phyloP scores from a whole-genome alignment of 2,797 vertebrate genomes.

The Gouania willdenowi region DNA sequence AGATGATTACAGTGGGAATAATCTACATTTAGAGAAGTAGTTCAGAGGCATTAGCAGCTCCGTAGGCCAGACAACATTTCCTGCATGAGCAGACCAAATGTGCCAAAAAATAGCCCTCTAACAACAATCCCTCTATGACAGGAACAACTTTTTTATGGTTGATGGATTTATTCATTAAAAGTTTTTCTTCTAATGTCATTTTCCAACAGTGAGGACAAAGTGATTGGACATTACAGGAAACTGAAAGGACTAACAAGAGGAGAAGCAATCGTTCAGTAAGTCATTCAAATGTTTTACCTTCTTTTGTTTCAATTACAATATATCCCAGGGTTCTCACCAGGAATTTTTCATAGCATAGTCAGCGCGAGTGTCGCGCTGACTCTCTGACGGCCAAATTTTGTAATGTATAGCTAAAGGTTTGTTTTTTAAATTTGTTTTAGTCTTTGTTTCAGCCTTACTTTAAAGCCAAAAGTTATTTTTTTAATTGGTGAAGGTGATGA shows the following conservation, averaged over 20 bases:
- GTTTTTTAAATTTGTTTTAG: too few relatives aligned
- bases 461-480: too few relatives aligned
- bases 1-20: constrained; percentile 50
- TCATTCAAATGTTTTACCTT: constrained; percentile 32
- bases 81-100: constrained; percentile 60
- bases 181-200: constrained; percentile 62
- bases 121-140: constrained; percentile 19
- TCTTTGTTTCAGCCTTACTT: too few relatives aligned
- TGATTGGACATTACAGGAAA: constrained; percentile 89
- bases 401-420: too few relatives aligned
- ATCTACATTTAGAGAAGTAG: constrained; percentile 40
- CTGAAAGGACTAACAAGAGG: constrained; percentile 90
- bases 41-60: constrained; percentile 51
- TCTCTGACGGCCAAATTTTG: too few relatives aligned
- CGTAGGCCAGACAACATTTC: constrained; percentile 66
- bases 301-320: not conserved
- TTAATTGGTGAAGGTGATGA: too few relatives aligned
- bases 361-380: not conserved
- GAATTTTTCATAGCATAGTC: too few relatives aligned
- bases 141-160: constrained; percentile 33
- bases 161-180: too few relatives aligned
- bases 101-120: constrained; percentile 34
- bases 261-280: constrained; percentile 95
- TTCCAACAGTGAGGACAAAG: constrained; percentile 89
- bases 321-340: too few relatives aligned